These are phyloP conservation scores for Xanthia togata DNA, from an alignment of 2,888 invertebrate species.

Conservation along the genomic window DNA sequence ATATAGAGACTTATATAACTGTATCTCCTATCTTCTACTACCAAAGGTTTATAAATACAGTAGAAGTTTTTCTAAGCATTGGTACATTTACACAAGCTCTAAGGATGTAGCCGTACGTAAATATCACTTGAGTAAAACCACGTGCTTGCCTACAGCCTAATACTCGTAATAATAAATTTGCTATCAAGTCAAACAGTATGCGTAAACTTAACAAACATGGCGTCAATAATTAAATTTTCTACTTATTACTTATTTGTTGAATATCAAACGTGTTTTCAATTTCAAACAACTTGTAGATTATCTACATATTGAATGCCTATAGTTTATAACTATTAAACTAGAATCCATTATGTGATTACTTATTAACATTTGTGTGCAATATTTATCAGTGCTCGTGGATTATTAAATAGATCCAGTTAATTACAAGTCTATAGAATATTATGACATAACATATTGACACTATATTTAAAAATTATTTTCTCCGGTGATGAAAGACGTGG, in stretches of 20 bases:
- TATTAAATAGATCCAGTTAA: constrained; percentile 4
- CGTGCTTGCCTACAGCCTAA: constrained; percentile 9
- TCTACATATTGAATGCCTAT: constrained; percentile 21
- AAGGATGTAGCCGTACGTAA: neutral
- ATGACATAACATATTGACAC: too few relatives aligned
- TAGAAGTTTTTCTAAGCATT: neutral
- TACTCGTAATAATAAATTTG: constrained; percentile 1
- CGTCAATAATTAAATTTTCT: constrained; percentile 29
- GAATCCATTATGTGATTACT: neutral
- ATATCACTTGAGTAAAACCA: neutral
- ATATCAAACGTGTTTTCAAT: constrained; percentile 40
- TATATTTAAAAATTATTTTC: neutral
- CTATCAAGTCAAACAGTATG: constrained; percentile 32
- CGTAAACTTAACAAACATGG: constrained; percentile 29
- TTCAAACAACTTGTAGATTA: constrained; percentile 26
- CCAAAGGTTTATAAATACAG: neutral
- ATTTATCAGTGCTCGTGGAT: constrained; percentile 24
- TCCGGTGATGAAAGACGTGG: too few relatives aligned
- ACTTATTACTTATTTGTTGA: constrained; percentile 34
- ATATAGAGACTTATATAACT: neutral
- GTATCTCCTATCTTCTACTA: neutral
- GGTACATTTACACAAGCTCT: neutral
- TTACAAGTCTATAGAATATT: neutral
- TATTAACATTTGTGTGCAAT: constrained; percentile 9
- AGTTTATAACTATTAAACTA: constrained; percentile 9